Evolutionary conservation across 2,113 vertebrate genomes (phyloP).

Genomic region (Nerophis lumbriciformis): DNA sequence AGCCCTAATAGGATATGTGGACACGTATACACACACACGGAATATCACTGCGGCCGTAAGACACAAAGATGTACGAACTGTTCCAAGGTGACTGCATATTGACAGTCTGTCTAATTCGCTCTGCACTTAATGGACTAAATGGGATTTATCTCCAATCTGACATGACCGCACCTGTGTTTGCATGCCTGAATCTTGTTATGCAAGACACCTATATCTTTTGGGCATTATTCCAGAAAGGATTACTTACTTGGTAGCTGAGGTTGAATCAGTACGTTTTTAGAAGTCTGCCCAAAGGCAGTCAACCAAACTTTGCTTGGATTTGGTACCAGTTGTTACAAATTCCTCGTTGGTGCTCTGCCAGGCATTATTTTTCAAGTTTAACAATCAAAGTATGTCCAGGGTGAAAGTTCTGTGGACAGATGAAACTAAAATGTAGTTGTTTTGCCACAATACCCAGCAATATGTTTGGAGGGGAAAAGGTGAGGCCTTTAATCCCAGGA

Average conservation of each 20-base stretch:
- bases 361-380: too few relatives aligned
- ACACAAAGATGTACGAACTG: slow-evolving; percentile 17
- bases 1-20: slow-evolving; percentile 8
- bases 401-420: too few relatives aligned
- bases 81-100: slow-evolving; percentile 11
- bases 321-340: too few relatives aligned
- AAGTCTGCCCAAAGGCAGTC: too few relatives aligned
- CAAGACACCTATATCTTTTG: background rate
- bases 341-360: too few relatives aligned
- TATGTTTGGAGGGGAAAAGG: too few relatives aligned
- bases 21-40: slow-evolving; percentile 7
- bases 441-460: too few relatives aligned
- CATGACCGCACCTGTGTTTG: background rate
- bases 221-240: background rate
- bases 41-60: slow-evolving; percentile 33
- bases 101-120: slow-evolving; percentile 9
- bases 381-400: too few relatives aligned
- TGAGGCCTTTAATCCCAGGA: too few relatives aligned
- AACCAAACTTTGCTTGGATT: too few relatives aligned
- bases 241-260: background rate
- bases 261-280: background rate
- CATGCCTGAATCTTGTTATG: background rate
- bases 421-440: too few relatives aligned
- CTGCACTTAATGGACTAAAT: background rate
- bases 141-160: background rate